Percentiles rank a stretch among this genome's conserved stretches.
These are phyloP conservation scores for Gambusia holbrooki DNA, from an alignment of 2,113 vertebrate genomes.

Conservation along the genomic window DNA sequence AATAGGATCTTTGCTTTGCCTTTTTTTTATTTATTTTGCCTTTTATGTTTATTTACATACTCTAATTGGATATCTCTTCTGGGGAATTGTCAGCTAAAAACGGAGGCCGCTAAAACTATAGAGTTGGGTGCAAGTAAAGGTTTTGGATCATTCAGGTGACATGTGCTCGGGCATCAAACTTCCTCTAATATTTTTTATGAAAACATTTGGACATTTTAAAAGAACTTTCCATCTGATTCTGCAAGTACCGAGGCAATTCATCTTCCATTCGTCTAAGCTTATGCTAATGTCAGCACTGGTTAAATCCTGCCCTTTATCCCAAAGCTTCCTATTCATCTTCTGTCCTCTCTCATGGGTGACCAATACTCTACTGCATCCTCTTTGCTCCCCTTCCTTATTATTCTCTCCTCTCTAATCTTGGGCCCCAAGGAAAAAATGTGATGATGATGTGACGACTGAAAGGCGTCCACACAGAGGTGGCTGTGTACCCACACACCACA, in stretches of 20 bases:
- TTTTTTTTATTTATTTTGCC: conserved; percentile 1
- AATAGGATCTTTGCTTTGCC: conserved; percentile 15
- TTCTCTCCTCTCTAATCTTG: conserved; percentile 2
- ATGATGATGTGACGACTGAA: conserved; percentile 15
- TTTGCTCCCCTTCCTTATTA: background rate
- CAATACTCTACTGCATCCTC: background rate
- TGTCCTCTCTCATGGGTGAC: conserved; percentile 8
- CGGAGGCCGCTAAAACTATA: background rate
- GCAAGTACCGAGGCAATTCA: conserved; percentile 11
- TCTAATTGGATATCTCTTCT: background rate
- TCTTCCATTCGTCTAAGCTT: conserved; percentile 17
- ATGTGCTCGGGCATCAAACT: background rate
- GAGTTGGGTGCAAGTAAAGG: background rate
- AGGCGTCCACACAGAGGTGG: conserved; percentile 16
- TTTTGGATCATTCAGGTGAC: background rate
- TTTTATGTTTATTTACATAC: background rate
- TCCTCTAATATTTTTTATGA: conserved; percentile 20
- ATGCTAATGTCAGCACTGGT: conserved; percentile 1
- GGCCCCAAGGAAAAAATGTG: conserved; percentile 23
- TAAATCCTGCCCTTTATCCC: background rate
- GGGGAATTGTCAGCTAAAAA: too few species aligned
- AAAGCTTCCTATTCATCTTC: conserved; percentile 4
- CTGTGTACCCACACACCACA: conserved; percentile 1
- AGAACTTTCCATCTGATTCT: conserved; percentile 13
- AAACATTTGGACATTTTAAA: conserved; percentile 21